A percentile compares a stretch with the other conserved stretches of the same genome.
These are phyloP conservation scores for Nemoura dubitans DNA, from an alignment of 2,888 invertebrate genomes.

Conservation along the genomic window DNA sequence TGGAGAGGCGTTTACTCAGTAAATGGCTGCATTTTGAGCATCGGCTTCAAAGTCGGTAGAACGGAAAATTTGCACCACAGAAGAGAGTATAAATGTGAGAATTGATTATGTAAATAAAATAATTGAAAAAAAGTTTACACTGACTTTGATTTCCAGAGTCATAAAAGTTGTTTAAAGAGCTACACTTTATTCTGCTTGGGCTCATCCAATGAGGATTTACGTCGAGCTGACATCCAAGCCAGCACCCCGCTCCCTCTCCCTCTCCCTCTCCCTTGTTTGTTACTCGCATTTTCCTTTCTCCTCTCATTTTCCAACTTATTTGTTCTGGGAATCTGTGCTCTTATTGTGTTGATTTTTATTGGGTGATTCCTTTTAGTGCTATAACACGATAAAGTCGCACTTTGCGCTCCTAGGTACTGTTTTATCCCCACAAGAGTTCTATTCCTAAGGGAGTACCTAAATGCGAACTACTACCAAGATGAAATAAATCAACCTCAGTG, in stretches of 20 bases:
- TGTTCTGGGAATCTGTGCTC: slow-evolving; percentile 22
- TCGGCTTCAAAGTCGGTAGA: background rate
- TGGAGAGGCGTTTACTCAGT: background rate
- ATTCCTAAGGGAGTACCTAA: slow-evolving; percentile 27
- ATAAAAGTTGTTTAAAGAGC: background rate
- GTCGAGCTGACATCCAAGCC: background rate
- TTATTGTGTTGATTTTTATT: slow-evolving; percentile 39
- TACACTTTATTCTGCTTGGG: background rate
- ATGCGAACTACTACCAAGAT: slow-evolving; percentile 13
- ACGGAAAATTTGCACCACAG: background rate
- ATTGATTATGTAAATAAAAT: slow-evolving; percentile 4
- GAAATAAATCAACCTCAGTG: slow-evolving; percentile 13
- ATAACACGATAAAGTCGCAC: slow-evolving; percentile 38
- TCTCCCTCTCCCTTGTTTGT: background rate
- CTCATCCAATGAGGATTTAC: background rate
- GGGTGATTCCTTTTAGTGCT: slow-evolving; percentile 42
- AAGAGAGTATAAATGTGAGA: background rate
- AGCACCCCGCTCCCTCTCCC: background rate
- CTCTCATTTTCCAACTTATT: background rate
- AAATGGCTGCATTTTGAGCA: background rate
- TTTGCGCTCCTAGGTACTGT: slow-evolving; percentile 31
- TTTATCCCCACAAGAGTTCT: slow-evolving; percentile 23
- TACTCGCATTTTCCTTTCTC: slow-evolving; percentile 3
- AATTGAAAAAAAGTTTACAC: slow-evolving; percentile 3
- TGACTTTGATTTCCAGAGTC: background rate